Evolutionary conservation across 2,797 vertebrate genomes (phyloP).

Genomic region (Anabacerthia variegaticeps): DNA sequence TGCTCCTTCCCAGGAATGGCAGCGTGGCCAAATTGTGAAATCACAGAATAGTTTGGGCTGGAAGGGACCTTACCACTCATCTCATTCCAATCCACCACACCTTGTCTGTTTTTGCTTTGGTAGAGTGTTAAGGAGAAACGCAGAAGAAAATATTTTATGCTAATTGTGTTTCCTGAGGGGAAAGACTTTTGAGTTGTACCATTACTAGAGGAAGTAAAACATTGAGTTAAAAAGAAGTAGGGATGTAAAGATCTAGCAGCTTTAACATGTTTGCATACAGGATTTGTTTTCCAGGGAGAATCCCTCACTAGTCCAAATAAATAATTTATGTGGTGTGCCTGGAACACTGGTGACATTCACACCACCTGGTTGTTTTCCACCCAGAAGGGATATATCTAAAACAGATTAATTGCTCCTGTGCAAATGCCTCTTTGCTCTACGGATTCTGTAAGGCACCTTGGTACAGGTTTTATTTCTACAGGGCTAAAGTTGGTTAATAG

Average conservation of each 20-base stretch:
- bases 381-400: neutral
- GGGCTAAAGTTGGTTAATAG: neutral
- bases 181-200: neutral
- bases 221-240: neutral
- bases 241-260: neutral
- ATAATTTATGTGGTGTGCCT: neutral
- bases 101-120: neutral
- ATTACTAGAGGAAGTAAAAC: neutral
- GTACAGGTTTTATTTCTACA: neutral
- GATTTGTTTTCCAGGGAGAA: neutral
- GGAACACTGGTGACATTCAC: neutral
- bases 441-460: neutral
- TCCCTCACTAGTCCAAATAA: neutral
- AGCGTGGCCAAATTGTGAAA: neutral
- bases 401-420: neutral
- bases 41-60: neutral
- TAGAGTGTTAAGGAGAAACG: neutral
- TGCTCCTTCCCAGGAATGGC: neutral
- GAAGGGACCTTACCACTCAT: neutral
- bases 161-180: neutral
- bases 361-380: neutral
- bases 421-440: neutral
- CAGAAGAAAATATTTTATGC: neutral
- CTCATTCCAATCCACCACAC: fast-evolving
- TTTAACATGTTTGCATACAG: neutral